These are phyloP conservation scores for Odocoileus hemionus DNA, from an alignment of 2,113 vertebrate species.

Conservation along the genomic window DNA sequence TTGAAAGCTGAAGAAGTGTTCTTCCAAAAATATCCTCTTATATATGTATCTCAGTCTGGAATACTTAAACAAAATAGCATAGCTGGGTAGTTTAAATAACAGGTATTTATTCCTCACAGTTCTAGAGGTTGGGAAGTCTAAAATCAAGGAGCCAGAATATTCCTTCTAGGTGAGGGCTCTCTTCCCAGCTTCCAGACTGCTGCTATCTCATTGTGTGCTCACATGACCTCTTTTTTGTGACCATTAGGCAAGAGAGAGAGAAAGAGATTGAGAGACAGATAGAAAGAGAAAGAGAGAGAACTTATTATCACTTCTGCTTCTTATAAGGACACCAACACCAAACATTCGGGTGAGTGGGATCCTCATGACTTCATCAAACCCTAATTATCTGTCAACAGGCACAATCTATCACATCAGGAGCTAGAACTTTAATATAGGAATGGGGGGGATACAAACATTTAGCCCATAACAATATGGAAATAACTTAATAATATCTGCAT, in stretches of 20 bases:
- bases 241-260: neutral
- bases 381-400: neutral
- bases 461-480: neutral
- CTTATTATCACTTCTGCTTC: neutral
- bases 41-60: neutral
- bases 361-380: neutral
- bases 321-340: neutral
- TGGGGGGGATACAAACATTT: neutral
- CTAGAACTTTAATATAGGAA: neutral
- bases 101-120: neutral
- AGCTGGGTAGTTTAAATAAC: neutral
- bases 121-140: neutral
- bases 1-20: neutral
- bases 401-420: neutral
- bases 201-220: neutral
- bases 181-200: neutral
- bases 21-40: constrained; percentile 1
- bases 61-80: neutral
- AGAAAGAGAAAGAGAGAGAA: neutral
- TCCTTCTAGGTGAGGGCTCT: neutral
- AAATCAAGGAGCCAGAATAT: neutral
- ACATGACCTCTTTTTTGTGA: neutral
- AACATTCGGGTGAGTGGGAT: neutral
- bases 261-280: neutral
- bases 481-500: constrained; percentile 1